Evolutionary conservation across 2,888 invertebrate species (phyloP), one percentile per base, ranked within the genome.

Genomic region (Apamea monoglypha): DNA sequence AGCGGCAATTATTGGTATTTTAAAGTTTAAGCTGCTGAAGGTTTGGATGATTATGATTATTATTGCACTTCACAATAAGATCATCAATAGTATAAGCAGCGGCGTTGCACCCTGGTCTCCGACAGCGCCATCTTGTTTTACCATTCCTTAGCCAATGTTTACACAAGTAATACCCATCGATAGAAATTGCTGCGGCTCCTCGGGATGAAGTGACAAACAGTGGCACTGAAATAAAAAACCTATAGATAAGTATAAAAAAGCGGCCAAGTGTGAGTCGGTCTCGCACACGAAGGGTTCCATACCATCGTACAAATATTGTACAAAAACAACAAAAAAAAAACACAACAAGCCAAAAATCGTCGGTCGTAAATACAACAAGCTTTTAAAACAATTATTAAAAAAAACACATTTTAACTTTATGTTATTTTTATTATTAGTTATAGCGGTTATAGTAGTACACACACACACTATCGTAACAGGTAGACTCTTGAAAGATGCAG

Each of bases 71-170:
- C 29, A 81, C 61, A 14, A 81, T 47, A 5, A 74, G 16, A 59
- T 59, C 63, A 6, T 74, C 47, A 25, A 69, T n/a, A 5, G 80
- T 81, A 32, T 21, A 69, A 14, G 74, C 68, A 32, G 36, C n/a
- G 3, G 74, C 80, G 7, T 63, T 47, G 47, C 80, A 80, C 16
- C 61, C 63, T 5, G 50, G 61, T 47, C 36, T 69, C 14, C 63
- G 29, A 4, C 80, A 80, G 0, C 68, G 53, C 80, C 80, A 80
- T 73, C 80, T 81, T 21, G 36, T 79, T 68, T 69, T 80, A 40
- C 66, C 66, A 40, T n/a, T 32, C 1, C 7, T 61, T 8, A n/a
- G 32, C 21, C 67, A 25, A 29, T 78, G 73, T 67, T n/a, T 78
- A 21, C 2, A 8, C 7, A 80, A 40, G n/a, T 56, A n/a, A 67